Percentiles rank a stretch among this genome's conserved stretches.
Conservation (phyloP, 2,113 vertebrate genomes). For the Prunella fulvescens region DNA sequence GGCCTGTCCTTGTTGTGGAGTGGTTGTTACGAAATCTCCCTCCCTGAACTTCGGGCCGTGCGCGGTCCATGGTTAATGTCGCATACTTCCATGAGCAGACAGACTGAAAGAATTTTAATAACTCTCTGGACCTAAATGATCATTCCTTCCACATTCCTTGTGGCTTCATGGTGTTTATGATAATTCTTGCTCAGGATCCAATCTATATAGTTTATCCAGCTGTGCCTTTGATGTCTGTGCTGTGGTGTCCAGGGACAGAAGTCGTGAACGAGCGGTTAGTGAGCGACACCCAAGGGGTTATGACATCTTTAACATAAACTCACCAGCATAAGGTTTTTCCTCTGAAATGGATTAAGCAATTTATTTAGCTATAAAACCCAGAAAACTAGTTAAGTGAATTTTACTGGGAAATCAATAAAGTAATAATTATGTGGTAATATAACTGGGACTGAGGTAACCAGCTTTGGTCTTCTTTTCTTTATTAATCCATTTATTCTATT, state of each 20-base stretch:
- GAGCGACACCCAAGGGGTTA: constrained; percentile 34
- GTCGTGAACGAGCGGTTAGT: constrained; percentile 19
- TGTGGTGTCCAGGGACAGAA: constrained; percentile 31
- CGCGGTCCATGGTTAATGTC: neutral
- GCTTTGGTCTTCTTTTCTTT: neutral
- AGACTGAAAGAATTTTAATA: constrained; percentile 47
- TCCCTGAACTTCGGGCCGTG: neutral
- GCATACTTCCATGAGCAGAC: neutral
- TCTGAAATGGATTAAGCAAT: constrained; percentile 74
- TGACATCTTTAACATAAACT: constrained; percentile 45
- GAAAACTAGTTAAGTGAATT: constrained; percentile 76
- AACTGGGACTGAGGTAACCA: constrained; percentile 9
- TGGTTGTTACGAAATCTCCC: neutral
- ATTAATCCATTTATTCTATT: neutral
- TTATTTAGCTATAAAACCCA: constrained; percentile 69
- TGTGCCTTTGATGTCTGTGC: constrained; percentile 64
- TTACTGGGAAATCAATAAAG: constrained; percentile 66
- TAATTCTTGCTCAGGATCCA: constrained; percentile 34
- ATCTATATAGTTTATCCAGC: constrained; percentile 58
- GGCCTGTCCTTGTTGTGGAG: neutral
- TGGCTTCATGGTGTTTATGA: constrained; percentile 44
- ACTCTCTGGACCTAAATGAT: constrained; percentile 26
- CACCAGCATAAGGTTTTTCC: constrained; percentile 48
- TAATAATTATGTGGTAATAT: constrained; percentile 31
- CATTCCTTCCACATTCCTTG: constrained; percentile 42